phyloP scores from a whole-genome alignment of 1,140 invertebrate species.

The Wasmannia auropunctata region DNA sequence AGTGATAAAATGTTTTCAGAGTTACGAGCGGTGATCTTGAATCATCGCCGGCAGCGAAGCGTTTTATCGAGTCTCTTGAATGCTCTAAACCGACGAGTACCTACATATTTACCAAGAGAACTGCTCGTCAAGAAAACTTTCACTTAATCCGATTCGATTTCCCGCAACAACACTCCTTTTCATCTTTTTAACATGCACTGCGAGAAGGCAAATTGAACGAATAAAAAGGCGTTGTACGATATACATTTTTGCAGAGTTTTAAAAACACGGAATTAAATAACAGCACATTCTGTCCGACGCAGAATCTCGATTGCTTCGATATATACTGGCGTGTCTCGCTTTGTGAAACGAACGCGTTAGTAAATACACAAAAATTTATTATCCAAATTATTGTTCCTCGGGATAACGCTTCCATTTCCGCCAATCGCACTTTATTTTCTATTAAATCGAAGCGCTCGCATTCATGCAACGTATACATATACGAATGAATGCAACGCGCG shows the following conservation, averaged over 20 bases:
- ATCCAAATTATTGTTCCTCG: neutral
- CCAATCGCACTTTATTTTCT: slow-evolving; percentile 51
- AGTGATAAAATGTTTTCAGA: slow-evolving; percentile 15
- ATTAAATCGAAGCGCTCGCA: slow-evolving; percentile 39
- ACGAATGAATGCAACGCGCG: neutral
- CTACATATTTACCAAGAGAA: slow-evolving; percentile 16
- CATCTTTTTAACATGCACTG: neutral
- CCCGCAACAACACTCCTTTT: neutral
- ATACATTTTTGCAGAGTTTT: neutral
- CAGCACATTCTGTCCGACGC: neutral
- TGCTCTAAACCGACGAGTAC: slow-evolving; percentile 4
- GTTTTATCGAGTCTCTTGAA: slow-evolving; percentile 9
- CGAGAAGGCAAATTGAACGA: neutral
- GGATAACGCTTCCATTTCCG: neutral
- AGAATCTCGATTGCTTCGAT: neutral
- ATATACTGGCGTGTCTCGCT: neutral
- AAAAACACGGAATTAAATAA: neutral
- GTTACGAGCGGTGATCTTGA: neutral
- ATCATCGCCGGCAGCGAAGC: neutral
- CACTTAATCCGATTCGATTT: slow-evolving; percentile 10
- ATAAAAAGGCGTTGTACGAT: neutral
- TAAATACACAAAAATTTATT: neutral
- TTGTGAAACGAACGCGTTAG: neutral
- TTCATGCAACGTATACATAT: no score
- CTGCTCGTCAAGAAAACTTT: slow-evolving; percentile 26